Base-by-base conservation (phyloP, 2,113 vertebrate species). In the Oxyura jamaicensis region DNA sequence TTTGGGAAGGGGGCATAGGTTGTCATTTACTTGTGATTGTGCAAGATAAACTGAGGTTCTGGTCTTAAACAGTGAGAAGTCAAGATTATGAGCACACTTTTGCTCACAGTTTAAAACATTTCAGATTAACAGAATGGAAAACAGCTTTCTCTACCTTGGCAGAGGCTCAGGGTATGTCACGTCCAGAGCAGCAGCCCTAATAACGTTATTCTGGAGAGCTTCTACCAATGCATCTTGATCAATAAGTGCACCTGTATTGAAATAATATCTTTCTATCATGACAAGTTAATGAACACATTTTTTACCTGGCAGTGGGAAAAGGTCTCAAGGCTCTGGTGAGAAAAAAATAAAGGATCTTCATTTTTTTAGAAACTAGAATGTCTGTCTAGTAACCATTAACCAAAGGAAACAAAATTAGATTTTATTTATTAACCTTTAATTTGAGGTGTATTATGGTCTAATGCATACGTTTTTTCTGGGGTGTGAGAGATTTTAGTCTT, bases 91-190 rank as follows among this genome's bases (percentile, higher is more conserved):
- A 93, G 33, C 23, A 23, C 4, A 10, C 20, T 83, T 83, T 22
- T 50, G 28, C 69, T 44, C 22, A 44, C 4, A 58, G n/a, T n/a
- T 83, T 63, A 63, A 81, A 93, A 83, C 21, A 36, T 33, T 92
- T 79, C 55, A 66, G 69, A 78, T 44, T 52, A 76, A 86, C 1
- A 76, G 87, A 63, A 55, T 5, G 19, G 53, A 42, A 86, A 93
- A 31, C 6, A 23, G 25, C 22, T 81, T 59, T 79, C 46, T 73
- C 93, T 96, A 99, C 98, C 98, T 98, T 71, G 98, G 98, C 90
- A 99, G 96, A 75, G 98, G 98, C 94, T 99, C 98, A 22, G 98
- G 98, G 46, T 98, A 17, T 2, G 98, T 98, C 83, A 99, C 98
- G 0, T 99, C 98, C 89, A 99, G 89, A 3, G 95, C 98, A 8